Conservation (phyloP, 2,113 vertebrate genomes). For the Haemorhous mexicanus region DNA sequence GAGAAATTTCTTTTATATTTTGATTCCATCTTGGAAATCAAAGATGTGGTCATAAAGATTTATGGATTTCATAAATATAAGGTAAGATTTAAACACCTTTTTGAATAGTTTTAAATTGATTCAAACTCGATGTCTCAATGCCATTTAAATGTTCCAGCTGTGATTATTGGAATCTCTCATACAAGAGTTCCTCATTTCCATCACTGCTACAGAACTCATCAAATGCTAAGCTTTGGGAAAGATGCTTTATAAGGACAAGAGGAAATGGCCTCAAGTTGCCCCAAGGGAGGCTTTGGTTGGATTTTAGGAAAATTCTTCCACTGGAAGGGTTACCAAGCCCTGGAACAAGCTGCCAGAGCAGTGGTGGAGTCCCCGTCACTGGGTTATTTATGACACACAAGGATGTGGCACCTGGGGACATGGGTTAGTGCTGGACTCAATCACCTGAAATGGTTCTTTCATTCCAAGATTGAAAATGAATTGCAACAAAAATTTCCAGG, state of each 20-base stretch:
- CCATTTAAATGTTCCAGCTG: neutral
- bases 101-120: neutral
- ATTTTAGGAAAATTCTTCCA: neutral
- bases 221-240: neutral
- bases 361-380: neutral
- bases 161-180: neutral
- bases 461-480: neutral
- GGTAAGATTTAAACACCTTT: slow-evolving; percentile 70
- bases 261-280: neutral
- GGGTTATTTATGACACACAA: rapidly evolving
- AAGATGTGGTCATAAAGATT: slow-evolving; percentile 69
- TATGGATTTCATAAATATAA: slow-evolving; percentile 80
- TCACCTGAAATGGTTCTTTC: neutral
- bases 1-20: slow-evolving; percentile 81
- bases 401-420: neutral
- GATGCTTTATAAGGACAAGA: neutral
- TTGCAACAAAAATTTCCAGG: neutral
- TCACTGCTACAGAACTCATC: neutral
- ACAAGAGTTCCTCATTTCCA: neutral
- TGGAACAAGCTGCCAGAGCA: neutral
- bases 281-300: neutral
- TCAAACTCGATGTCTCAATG: neutral
- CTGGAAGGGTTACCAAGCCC: neutral
- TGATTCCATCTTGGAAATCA: slow-evolving; percentile 85
- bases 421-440: neutral